Conservation (phyloP, 2,888 invertebrate species). For the Acrocyrtus sp. region DNA sequence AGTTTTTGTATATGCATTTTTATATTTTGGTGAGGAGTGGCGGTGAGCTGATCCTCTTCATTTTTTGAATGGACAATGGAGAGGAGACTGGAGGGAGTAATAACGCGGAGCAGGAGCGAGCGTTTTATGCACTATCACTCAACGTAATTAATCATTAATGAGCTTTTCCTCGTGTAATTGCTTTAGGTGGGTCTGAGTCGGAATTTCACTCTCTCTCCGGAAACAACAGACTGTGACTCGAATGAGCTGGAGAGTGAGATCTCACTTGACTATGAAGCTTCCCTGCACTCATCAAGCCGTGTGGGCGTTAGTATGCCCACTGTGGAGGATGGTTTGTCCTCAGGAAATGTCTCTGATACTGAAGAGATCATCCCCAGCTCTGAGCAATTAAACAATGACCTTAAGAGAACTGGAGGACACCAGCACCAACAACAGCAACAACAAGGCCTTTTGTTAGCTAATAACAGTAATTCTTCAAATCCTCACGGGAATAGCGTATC, state of each 20-base stretch:
- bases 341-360: slow-evolving; percentile 91
- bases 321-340: slow-evolving; percentile 91
- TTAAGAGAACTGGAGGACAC: slow-evolving; percentile 24
- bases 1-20: too few relatives aligned
- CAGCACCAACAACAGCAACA: slow-evolving; percentile 11
- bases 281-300: slow-evolving; percentile 66
- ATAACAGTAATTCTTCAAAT: slow-evolving; percentile 12
- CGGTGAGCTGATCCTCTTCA: too few relatives aligned
- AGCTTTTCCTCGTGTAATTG: slow-evolving; percentile 44
- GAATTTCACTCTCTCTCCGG: slow-evolving; percentile 90
- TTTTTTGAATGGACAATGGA: too few relatives aligned
- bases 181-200: slow-evolving; percentile 76
- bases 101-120: slow-evolving; percentile 2
- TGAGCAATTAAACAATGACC: slow-evolving; percentile 46
- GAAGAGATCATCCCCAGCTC: slow-evolving; percentile 68
- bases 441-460: slow-evolving; percentile 35
- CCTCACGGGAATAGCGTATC: neutral
- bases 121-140: slow-evolving; percentile 26
- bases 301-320: slow-evolving; percentile 83
- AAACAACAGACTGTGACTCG: slow-evolving; percentile 92
- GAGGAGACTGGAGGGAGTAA: neutral
- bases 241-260: slow-evolving; percentile 88
- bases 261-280: slow-evolving; percentile 70
- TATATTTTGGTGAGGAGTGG: too few relatives aligned
- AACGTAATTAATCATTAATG: slow-evolving; percentile 48